These are phyloP conservation scores for Acanthisitta chloris DNA, from an alignment of 2,113 vertebrate genomes.

Conservation along the genomic window DNA sequence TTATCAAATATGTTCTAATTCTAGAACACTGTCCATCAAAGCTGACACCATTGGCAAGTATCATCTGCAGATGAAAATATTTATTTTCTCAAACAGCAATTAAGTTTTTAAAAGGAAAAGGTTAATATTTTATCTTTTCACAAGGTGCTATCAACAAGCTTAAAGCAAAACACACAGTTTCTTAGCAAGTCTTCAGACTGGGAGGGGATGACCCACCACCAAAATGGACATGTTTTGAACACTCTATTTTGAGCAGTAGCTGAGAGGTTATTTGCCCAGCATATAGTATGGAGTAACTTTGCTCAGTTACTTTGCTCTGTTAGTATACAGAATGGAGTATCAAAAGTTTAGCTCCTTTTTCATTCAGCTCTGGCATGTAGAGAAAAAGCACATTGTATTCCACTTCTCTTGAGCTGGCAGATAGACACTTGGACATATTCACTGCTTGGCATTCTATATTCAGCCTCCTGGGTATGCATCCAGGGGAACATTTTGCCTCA, in stretches of 20 bases:
- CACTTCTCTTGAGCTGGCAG: background rate
- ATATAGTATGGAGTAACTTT: accelerated
- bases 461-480: background rate
- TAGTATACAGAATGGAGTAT: accelerated
- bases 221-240: background rate
- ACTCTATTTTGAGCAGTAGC: background rate
- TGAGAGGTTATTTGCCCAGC: background rate
- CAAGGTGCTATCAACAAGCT: background rate
- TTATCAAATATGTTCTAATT: background rate
- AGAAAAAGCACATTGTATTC: accelerated
- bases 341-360: background rate
- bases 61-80: background rate
- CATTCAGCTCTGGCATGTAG: accelerated
- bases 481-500: background rate
- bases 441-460: background rate
- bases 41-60: background rate
- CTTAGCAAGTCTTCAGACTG: background rate
- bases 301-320: background rate
- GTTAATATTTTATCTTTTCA: background rate
- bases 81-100: background rate
- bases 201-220: no score
- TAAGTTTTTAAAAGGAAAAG: background rate
- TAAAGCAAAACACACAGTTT: background rate
- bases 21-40: background rate
- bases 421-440: background rate